These are phyloP conservation scores for Macroteleia sp. DNA, from an alignment of 2,888 invertebrate species.

Conservation along the genomic window DNA sequence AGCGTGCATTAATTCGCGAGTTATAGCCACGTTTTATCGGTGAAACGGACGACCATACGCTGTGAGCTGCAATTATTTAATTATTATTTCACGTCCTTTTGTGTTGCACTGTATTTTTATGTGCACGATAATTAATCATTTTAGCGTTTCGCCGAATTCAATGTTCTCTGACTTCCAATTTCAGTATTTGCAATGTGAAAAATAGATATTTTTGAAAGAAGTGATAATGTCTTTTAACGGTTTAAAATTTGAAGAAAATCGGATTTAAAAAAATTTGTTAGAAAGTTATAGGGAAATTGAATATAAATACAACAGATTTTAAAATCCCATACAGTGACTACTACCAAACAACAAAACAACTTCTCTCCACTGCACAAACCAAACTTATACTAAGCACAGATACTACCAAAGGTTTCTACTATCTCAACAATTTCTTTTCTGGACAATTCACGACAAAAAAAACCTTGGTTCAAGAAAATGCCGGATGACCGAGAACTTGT, in stretches of 20 bases:
- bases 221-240: no score
- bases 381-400: not conserved
- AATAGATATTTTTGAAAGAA: no score
- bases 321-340: not conserved
- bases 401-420: not conserved
- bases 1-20: conserved; percentile 58
- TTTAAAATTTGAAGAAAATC: no score
- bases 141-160: no score
- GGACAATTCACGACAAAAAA: not conserved
- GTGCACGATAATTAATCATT: conserved; percentile 28
- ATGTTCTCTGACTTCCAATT: no score
- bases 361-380: not conserved
- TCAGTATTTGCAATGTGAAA: no score
- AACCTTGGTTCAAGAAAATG: not conserved
- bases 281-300: no score
- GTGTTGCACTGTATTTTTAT: conserved; percentile 1
- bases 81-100: conserved; percentile 44
- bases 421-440: not conserved
- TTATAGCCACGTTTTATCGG: conserved; percentile 55
- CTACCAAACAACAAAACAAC: not conserved
- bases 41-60: conserved; percentile 43
- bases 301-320: no score
- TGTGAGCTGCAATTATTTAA: conserved; percentile 50
- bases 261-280: no score
- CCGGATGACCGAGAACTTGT: not conserved